Conservation (phyloP, 2,888 invertebrate species). For the Ennomos fuscantarius region DNA sequence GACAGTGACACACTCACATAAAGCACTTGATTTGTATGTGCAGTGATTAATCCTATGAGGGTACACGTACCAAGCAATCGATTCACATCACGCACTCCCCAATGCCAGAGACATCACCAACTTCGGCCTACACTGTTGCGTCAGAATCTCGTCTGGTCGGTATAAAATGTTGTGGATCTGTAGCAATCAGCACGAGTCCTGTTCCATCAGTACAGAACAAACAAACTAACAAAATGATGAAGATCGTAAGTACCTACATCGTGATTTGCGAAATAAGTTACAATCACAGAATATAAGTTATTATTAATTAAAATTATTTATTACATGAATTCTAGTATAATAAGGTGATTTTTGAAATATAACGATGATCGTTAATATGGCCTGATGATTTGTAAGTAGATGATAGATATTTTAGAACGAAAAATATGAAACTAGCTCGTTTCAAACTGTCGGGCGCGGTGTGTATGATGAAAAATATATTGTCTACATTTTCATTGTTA, state of each 20-base stretch:
- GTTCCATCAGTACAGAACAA: constrained; percentile 56
- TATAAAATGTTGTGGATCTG: constrained; percentile 65
- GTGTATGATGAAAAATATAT: too few relatives aligned
- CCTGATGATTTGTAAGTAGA: too few relatives aligned
- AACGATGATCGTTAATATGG: too few relatives aligned
- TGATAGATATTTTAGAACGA: too few relatives aligned
- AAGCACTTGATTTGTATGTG: constrained; percentile 46
- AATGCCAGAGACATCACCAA: constrained; percentile 73
- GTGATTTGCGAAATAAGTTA: constrained; percentile 2
- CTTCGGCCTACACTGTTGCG: constrained; percentile 54
- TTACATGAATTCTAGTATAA: too few relatives aligned
- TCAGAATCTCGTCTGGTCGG: constrained; percentile 46
- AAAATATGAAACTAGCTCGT: too few relatives aligned
- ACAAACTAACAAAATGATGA: constrained; percentile 72
- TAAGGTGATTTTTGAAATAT: too few relatives aligned
- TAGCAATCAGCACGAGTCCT: constrained; percentile 58
- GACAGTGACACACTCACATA: constrained; percentile 32
- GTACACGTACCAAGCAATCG: constrained; percentile 37
- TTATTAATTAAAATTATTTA: too few relatives aligned
- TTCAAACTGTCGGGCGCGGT: too few relatives aligned
- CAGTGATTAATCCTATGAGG: constrained; percentile 46
- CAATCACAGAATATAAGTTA: neutral
- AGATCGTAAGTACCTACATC: constrained; percentile 64
- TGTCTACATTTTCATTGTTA: too few relatives aligned
- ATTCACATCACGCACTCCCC: constrained; percentile 73